A percentile compares a stretch with the other conserved stretches of the same genome.
Evolutionary conservation across 2,113 vertebrate species (phyloP).

Genomic region (Cairina moschata): DNA sequence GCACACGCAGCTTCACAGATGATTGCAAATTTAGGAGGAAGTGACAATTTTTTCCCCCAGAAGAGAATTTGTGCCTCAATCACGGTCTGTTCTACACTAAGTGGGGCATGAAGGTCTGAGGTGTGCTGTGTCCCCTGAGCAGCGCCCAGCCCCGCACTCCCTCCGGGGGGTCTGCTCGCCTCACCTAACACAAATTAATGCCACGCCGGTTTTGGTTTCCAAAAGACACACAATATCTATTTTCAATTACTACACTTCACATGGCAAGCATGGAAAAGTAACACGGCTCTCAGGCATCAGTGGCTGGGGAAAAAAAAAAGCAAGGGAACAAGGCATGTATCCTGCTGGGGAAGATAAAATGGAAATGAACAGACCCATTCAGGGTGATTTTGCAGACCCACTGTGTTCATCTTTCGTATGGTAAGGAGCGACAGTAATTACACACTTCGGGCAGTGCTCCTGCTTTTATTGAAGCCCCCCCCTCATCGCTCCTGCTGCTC

Average conservation of each 20-base stretch:
- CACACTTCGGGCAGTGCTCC: neutral
- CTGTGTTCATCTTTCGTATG: accelerated
- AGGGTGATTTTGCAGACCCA: neutral
- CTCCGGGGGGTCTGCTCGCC: neutral
- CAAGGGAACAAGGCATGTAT: neutral
- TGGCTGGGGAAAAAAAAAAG: neutral
- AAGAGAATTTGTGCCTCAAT: accelerated
- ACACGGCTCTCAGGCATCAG: neutral
- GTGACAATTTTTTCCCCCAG: neutral
- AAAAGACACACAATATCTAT: neutral
- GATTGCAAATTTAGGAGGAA: neutral
- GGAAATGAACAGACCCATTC: neutral
- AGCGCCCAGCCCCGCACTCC: neutral
- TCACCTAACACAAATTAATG: neutral
- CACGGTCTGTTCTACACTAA: neutral
- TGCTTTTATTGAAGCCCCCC: neutral
- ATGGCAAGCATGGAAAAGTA: neutral
- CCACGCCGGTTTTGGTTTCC: neutral
- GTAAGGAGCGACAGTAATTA: neutral
- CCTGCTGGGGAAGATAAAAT: neutral
- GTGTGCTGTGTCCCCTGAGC: neutral
- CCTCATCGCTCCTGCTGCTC: neutral
- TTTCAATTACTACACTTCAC: neutral
- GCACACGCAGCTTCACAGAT: accelerated
- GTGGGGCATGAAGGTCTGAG: neutral